A percentile compares a stretch with the other conserved stretches of the same genome.
Evolutionary conservation across 2,888 invertebrate species (phyloP).

Genomic region (Theristus sp.): DNA sequence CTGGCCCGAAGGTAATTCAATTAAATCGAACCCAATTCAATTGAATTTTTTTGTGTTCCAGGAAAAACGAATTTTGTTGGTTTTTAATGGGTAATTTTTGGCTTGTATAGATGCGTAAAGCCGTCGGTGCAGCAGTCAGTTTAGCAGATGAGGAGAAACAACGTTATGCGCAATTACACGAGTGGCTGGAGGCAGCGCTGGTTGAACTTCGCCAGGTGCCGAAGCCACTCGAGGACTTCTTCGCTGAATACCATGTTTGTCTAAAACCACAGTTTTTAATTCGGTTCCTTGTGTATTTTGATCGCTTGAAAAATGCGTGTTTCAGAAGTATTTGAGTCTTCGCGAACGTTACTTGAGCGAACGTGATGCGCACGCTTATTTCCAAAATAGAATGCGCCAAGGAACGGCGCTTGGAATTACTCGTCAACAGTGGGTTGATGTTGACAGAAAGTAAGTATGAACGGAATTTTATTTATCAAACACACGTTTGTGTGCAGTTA

Average conservation of each 20-base stretch:
- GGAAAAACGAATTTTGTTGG: not conserved
- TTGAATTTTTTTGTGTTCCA: no score
- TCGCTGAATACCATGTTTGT: slow-evolving; percentile 2
- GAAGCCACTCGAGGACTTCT: not conserved
- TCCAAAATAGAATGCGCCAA: not conserved
- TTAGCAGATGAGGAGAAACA: slow-evolving; percentile 11
- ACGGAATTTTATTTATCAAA: no score
- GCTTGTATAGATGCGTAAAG: not conserved
- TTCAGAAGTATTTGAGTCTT: slow-evolving; percentile 1
- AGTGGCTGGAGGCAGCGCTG: not conserved
- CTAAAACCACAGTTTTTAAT: no score
- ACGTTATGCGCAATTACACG: slow-evolving; percentile 9
- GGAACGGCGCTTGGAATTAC: not conserved
- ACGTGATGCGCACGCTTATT: not conserved
- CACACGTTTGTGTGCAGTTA: no score
- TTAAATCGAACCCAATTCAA: no score
- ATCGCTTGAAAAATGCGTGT: no score
- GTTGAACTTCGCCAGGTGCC: not conserved
- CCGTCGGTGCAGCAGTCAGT: not conserved
- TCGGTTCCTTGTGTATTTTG: not conserved
- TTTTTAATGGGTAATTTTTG: no score
- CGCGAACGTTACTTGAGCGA: not conserved
- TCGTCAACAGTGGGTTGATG: not conserved
- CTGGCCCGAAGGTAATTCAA: not conserved
- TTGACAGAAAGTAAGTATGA: not conserved